A percentile compares a stretch with the other conserved stretches of the same genome.
Conservation (phyloP, 2,797 vertebrate species). For the Lophotriccus pileatus region DNA sequence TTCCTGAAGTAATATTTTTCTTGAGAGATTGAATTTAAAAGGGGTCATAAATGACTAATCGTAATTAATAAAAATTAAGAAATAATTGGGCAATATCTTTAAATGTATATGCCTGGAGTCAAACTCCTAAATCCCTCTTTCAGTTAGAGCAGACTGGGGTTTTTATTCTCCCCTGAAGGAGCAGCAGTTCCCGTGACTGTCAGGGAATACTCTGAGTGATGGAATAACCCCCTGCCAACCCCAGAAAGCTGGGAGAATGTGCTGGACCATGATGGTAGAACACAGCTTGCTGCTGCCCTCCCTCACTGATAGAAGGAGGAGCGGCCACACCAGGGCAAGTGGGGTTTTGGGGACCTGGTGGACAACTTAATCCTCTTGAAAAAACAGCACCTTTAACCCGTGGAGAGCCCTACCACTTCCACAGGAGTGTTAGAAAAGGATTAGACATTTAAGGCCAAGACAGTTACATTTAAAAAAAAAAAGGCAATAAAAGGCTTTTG, state of each 20-base stretch:
- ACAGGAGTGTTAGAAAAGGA: background rate
- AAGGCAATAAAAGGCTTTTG: background rate
- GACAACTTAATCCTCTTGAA: background rate
- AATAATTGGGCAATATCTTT: slow-evolving; percentile 25
- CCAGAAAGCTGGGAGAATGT: background rate
- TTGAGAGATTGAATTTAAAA: background rate
- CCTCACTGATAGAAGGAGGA: background rate
- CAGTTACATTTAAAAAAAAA: background rate
- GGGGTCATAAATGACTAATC: background rate
- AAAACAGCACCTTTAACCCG: background rate
- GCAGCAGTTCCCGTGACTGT: background rate
- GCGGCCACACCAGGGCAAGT: background rate
- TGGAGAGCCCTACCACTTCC: background rate
- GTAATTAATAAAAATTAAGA: slow-evolving; percentile 47
- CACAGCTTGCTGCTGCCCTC: background rate
- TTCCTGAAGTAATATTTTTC: slow-evolving; percentile 7
- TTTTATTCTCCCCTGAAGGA: background rate
- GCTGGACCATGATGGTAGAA: background rate
- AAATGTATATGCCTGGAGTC: background rate
- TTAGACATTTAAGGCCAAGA: slow-evolving; percentile 5
- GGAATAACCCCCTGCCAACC: background rate
- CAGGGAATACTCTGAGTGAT: background rate
- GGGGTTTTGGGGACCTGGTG: background rate
- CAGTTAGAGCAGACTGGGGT: background rate
- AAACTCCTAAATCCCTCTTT: background rate